These are phyloP conservation scores for Fragum whitleyi DNA, from an alignment of 2,888 invertebrate genomes.

Conservation along the genomic window DNA sequence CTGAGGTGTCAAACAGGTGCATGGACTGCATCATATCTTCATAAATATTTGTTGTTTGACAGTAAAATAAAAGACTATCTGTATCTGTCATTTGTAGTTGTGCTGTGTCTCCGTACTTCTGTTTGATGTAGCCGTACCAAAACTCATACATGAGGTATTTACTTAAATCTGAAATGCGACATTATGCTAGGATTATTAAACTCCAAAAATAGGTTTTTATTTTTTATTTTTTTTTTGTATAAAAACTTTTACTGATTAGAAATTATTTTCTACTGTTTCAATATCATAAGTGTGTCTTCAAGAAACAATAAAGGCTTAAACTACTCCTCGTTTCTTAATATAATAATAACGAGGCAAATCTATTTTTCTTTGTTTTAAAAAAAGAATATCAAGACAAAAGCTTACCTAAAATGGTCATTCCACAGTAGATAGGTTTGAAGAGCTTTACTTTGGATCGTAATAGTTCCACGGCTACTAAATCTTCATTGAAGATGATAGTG, in stretches of 20 bases:
- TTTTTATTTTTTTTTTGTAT: too few species aligned
- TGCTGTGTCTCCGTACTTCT: slow-evolving; percentile 35
- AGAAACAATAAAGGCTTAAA: too few species aligned
- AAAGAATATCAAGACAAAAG: neutral
- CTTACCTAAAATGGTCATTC: slow-evolving; percentile 60
- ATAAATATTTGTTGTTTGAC: slow-evolving; percentile 51
- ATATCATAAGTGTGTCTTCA: too few species aligned
- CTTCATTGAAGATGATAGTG: slow-evolving; percentile 78
- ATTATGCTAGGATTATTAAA: too few species aligned
- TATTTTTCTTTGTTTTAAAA: neutral
- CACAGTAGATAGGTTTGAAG: too few species aligned
- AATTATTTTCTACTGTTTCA: too few species aligned
- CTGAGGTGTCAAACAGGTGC: slow-evolving; percentile 64
- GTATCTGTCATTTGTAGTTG: slow-evolving; percentile 64
- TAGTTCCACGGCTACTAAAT: slow-evolving; percentile 82
- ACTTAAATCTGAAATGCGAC: slow-evolving; percentile 77
- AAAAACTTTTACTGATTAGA: too few species aligned
- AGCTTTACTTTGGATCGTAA: slow-evolving; percentile 34
- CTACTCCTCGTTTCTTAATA: too few species aligned
- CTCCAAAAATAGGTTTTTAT: too few species aligned
- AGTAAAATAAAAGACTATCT: slow-evolving; percentile 47
- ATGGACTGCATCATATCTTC: slow-evolving; percentile 42
- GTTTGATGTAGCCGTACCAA: slow-evolving; percentile 76
- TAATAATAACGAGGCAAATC: too few species aligned
- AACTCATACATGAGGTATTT: slow-evolving; percentile 84